Evolutionary conservation across 2,888 invertebrate species (phyloP), one percentile per base, ranked within the genome.

Genomic region (Stratiomys singularior): DNA sequence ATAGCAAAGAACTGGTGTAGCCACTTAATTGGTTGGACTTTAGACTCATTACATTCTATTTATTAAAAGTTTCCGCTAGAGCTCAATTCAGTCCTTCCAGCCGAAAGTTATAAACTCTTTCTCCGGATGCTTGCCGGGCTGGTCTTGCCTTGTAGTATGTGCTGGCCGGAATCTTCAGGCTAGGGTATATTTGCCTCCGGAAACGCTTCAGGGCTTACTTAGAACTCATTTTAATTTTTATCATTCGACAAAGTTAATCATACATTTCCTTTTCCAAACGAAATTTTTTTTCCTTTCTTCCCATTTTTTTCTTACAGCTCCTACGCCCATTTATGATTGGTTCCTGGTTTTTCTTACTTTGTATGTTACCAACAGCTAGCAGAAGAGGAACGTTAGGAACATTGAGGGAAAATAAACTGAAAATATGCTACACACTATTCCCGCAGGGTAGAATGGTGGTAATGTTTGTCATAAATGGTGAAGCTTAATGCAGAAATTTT

Each of bases 1-100:
- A 64, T 28, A 64, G 64, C 64, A 64, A 64, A 64, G 64, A 28
- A 64, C 64, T 64, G 27, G 64, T 64, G 64, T 64, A 64, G 64
- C 27, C 30, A 64, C 28, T 64, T 64, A 64, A 64, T 64, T 64
- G 64, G 64, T 64, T 30, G 64, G 28, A 64, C 28, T 64, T 64
- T 64, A 64, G 30, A 64, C 64, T 64, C 64, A 64, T 64, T 28
- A 64, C 64, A 30, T 64, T 64, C 28, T 30, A 64, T 64, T 64
- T 64, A 27, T 64, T 64, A 64, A 64, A 64, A 64, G 21, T 64
- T 64, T 60, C 25, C 60, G 15, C 7, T 15, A 37, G 37, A 3
- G 37, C 37, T 37, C 9, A 37, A 37, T 37, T 37, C 9, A 5
- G 37, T 37, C 9, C 37, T 3, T 37, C 9, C 37, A 9, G 9